These are phyloP conservation scores for Zaprionus bogoriensis DNA, from an alignment of 2,888 invertebrate genomes.

Conservation along the genomic window DNA sequence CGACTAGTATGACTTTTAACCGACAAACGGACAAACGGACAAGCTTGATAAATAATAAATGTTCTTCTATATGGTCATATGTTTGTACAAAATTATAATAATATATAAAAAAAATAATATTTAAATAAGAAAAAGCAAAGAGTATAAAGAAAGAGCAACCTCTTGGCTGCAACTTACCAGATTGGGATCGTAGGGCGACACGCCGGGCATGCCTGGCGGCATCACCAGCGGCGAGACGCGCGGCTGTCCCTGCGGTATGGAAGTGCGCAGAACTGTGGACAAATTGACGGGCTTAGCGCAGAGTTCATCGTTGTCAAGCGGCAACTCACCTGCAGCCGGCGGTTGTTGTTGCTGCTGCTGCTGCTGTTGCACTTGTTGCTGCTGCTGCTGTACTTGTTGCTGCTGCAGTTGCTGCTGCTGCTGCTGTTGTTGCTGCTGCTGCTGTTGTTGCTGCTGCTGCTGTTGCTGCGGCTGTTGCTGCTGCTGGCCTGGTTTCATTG, in stretches of 20 bases:
- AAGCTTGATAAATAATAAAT: not conserved
- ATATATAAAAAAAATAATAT: not conserved
- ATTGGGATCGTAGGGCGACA: slow-evolving; percentile 86
- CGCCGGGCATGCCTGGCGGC: slow-evolving; percentile 84
- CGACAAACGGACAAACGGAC: no score
- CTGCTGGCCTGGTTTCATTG: slow-evolving; percentile 68
- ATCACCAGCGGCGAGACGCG: slow-evolving; percentile 84
- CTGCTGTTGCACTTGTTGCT: slow-evolving; percentile 60
- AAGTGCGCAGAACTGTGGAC: slow-evolving; percentile 82
- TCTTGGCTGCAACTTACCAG: slow-evolving; percentile 86
- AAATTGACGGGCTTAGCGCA: not conserved
- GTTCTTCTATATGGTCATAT: not conserved
- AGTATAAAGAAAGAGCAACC: no score
- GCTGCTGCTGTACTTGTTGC: slow-evolving; percentile 61
- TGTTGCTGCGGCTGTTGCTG: slow-evolving; percentile 67
- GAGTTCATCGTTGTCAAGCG: not conserved
- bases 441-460: slow-evolving; percentile 69
- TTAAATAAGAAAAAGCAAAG: not conserved
- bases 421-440: no score
- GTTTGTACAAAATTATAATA: not conserved
- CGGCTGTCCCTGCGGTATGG: slow-evolving; percentile 86
- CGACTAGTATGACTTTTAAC: no score
- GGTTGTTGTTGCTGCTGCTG: slow-evolving; percentile 68
- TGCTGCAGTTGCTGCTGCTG: slow-evolving; percentile 68
- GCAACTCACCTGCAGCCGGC: slow-evolving; percentile 82